Evolutionary conservation across 1,140 invertebrate genomes (phyloP).

Genomic region (Oreohelix idahoensis): DNA sequence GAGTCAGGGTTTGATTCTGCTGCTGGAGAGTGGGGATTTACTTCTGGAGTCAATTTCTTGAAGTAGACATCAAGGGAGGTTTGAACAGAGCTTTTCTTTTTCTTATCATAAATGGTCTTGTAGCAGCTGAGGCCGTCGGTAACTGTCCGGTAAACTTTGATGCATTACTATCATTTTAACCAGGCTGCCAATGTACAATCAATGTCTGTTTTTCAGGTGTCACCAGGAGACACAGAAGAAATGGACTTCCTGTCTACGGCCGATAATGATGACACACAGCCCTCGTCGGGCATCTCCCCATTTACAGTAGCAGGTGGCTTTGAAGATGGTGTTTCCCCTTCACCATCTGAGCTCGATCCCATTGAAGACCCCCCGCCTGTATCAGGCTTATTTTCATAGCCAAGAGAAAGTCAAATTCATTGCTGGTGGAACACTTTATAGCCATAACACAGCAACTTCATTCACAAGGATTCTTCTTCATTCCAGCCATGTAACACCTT

Average conservation of each 20-base stretch:
- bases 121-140: too few relatives aligned
- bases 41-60: too few relatives aligned
- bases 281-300: constrained; percentile 53
- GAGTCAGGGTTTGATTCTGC: too few relatives aligned
- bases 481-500: background rate
- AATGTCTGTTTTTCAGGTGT: constrained; percentile 45
- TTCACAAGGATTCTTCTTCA: background rate
- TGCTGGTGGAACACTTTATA: background rate
- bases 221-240: constrained; percentile 54
- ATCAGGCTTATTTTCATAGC: constrained; percentile 18
- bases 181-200: too few relatives aligned
- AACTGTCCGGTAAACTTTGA: too few relatives aligned
- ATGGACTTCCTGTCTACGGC: constrained; percentile 62
- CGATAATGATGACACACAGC: constrained; percentile 57
- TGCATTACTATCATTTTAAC: too few relatives aligned
- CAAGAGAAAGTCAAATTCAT: background rate
- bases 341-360: constrained; percentile 58
- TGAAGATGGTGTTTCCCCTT: constrained; percentile 60
- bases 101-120: too few relatives aligned
- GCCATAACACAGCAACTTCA: background rate
- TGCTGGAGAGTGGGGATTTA: too few relatives aligned
- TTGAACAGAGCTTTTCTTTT: too few relatives aligned
- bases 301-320: constrained; percentile 65
- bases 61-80: too few relatives aligned
- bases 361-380: constrained; percentile 49